phyloP scores from a whole-genome alignment of 1,140 invertebrate genomes.

The Tetramorium simillimum region DNA sequence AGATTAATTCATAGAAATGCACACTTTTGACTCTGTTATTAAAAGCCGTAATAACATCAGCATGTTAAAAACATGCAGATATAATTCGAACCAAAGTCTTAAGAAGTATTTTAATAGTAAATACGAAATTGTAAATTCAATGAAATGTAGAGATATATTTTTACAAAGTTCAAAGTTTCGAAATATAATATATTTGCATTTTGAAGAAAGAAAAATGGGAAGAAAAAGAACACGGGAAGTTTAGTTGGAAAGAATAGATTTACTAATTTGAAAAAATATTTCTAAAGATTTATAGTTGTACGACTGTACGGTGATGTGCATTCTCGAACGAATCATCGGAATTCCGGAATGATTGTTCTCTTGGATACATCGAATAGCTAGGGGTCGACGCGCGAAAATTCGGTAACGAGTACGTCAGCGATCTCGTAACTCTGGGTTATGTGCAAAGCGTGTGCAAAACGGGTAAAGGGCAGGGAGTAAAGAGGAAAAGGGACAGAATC shows the following conservation, averaged over 20 bases:
- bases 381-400: slow-evolving; percentile 43
- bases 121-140: neutral
- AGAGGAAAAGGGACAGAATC: slow-evolving; percentile 48
- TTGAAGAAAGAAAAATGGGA: neutral
- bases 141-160: neutral
- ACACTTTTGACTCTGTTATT: neutral
- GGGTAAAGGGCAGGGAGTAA: slow-evolving; percentile 47
- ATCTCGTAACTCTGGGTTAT: slow-evolving; percentile 50
- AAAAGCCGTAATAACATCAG: neutral
- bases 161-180: neutral
- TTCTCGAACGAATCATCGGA: neutral
- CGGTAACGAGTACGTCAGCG: slow-evolving; percentile 49
- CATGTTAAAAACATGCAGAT: neutral
- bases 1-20: neutral
- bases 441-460: slow-evolving; percentile 51
- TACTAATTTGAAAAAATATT: neutral
- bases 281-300: neutral
- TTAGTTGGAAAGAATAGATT: neutral
- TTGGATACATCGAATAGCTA: slow-evolving; percentile 2
- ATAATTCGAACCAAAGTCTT: neutral
- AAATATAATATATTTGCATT: neutral
- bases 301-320: neutral
- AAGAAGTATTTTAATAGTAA: neutral
- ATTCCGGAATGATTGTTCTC: slow-evolving; percentile 14
- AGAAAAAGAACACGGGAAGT: neutral